Base-by-base conservation (phyloP, 1,140 invertebrate genomes). In the Microvelia longipes region DNA sequence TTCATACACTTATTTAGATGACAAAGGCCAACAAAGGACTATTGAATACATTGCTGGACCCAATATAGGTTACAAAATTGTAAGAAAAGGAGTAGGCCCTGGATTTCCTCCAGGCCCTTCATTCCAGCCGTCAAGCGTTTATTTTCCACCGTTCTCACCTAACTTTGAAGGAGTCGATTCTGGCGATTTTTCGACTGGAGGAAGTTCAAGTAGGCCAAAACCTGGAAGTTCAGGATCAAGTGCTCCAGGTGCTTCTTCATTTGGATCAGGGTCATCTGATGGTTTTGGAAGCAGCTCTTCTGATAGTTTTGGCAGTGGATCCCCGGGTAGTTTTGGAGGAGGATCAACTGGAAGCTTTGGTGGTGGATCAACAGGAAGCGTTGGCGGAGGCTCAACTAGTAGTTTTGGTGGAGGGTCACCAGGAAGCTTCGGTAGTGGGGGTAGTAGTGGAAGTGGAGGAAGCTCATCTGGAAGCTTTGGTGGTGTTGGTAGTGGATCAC, bases 11-110 rank as follows among this genome's bases (percentile, higher is more conserved):
- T 90, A 88, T 75, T 77, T 89, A 19, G 88, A 89, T 75, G 87
- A 89, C 74, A 87, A 88, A 81, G 87, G 87, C 1, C 82, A 86
- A 26, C 87, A 88, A 79, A 83, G 81, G 68, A 86, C 87, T 0
- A 87, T 88, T 1, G 83, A 89, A 75, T 90, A 90, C 75, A 88
- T 88, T 71, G 88, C 88, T 1, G 88, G 88, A 1, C 87, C 88
- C 0, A 85, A 86, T 30, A 90, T 88, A 29, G 88, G 88, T n/a
- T 90, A 88, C 73, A 81, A 86, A 13, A 84, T 90, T 1, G 79
- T 89, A 25, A 86, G 85, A 75, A 85, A 83, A 73, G 82, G 81
- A 50, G 83, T 85, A 74, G 84, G 84, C 61, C 72, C 80, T 75
- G 70, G 82, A 76, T 76, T 78, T 77, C 76, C 84, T 75, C 70